phyloP scores from a whole-genome alignment of 2,888 invertebrate species.

The Hypolimnas misippus region DNA sequence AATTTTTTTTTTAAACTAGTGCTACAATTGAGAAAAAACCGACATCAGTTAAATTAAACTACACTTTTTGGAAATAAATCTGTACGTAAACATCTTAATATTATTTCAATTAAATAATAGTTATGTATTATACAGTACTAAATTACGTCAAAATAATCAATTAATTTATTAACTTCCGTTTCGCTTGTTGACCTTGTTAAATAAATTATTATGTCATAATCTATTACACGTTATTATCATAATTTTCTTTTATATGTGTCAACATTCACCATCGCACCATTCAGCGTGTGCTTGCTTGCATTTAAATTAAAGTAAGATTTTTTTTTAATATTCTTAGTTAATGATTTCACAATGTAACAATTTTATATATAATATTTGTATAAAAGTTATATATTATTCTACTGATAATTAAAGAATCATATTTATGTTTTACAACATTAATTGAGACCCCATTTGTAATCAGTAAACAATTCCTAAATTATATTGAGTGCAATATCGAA shows the following conservation, averaged over 20 bases:
- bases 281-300: no score
- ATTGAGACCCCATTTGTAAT: neutral
- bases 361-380: no score
- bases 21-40: neutral
- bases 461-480: neutral
- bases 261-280: no score
- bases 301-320: no score
- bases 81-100: no score
- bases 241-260: neutral
- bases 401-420: no score
- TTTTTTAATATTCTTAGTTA: no score
- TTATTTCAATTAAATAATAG: neutral
- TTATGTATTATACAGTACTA: neutral
- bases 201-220: slow-evolving; percentile 17
- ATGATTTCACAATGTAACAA: no score
- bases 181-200: slow-evolving; percentile 17
- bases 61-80: neutral
- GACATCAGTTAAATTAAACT: neutral
- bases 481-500: neutral
- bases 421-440: neutral
- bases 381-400: no score
- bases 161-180: neutral
- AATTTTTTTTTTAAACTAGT: neutral
- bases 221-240: neutral
- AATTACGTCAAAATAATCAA: neutral